A percentile compares a stretch with the other conserved stretches of the same genome.
phyloP scores from a whole-genome alignment of 2,113 vertebrate species.

The Nycticorax nycticorax region DNA sequence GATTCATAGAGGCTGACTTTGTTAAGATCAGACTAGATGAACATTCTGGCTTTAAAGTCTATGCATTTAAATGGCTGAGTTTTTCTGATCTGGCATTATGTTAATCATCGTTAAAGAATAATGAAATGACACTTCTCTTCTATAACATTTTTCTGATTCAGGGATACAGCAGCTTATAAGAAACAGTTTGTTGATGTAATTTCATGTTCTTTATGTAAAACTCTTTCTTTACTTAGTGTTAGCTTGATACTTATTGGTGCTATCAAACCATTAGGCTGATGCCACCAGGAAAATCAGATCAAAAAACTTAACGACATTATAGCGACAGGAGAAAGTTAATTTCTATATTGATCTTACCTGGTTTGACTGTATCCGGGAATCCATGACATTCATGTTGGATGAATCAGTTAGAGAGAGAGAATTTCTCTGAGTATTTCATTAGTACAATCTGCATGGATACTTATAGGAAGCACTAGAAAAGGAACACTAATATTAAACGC shows the following conservation, averaged over 20 bases:
- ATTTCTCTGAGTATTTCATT: not conserved
- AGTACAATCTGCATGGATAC: not conserved
- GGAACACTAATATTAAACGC: not conserved
- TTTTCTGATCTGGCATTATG: not conserved
- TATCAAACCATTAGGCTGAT: not conserved
- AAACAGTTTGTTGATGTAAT: not conserved
- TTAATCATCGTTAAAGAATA: not conserved
- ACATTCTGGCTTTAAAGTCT: not conserved
- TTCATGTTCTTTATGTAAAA: not conserved
- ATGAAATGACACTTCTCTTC: not conserved
- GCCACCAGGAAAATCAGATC: not conserved
- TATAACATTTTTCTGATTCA: not conserved
- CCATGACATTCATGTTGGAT: not conserved
- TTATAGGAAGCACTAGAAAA: not conserved
- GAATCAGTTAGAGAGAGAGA: not conserved
- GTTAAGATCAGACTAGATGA: not conserved
- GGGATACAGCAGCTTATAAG: not conserved
- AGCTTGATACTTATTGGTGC: not conserved
- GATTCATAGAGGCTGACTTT: not conserved
- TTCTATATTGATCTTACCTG: not conserved
- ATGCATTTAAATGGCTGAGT: not conserved
- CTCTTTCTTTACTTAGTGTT: not conserved
- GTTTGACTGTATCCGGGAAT: not conserved
- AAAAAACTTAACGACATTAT: not conserved
- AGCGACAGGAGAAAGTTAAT: not conserved